These are phyloP conservation scores for Xyliphius kryptos DNA, from an alignment of 2,113 vertebrate species.

Conservation along the genomic window DNA sequence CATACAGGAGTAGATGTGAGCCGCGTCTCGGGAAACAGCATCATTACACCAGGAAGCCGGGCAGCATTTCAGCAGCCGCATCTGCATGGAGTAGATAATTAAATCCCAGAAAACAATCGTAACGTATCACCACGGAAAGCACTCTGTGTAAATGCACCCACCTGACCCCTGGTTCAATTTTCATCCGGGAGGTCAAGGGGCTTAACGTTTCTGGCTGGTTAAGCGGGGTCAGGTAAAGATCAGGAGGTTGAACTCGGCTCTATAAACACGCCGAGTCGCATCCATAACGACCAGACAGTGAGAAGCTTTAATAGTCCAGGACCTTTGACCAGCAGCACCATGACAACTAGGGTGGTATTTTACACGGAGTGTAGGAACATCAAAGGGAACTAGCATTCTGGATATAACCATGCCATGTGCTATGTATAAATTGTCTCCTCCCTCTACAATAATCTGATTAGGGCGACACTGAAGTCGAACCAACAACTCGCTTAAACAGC, in stretches of 20 bases:
- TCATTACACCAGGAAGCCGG: no score
- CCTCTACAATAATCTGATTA: conserved; percentile 14
- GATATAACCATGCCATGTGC: no score
- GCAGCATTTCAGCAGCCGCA: no score
- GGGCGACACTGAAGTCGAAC: background rate
- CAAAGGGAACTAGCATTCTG: background rate
- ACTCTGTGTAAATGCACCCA: background rate
- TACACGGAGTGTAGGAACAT: conserved; percentile 1
- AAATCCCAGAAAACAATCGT: background rate
- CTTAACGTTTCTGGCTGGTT: conserved; percentile 39
- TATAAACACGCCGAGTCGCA: conserved; percentile 53
- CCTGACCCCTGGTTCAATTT: background rate
- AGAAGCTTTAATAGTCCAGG: conserved; percentile 52
- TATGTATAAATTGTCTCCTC: background rate
- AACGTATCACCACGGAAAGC: conserved; percentile 1
- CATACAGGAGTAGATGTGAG: background rate
- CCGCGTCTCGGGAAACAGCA: no score
- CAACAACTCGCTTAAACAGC: conserved; percentile 1
- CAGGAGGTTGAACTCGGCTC: conserved; percentile 45
- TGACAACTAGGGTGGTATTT: conserved; percentile 14
- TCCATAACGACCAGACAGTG: conserved; percentile 48
- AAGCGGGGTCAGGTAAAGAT: conserved; percentile 47
- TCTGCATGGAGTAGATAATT: no score
- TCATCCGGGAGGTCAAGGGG: conserved; percentile 38
- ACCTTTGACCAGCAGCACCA: conserved; percentile 49